Percentiles rank a stretch among this genome's conserved stretches.
These are phyloP conservation scores for Dallia pectoralis DNA, from an alignment of 2,797 vertebrate species.

Conservation along the genomic window DNA sequence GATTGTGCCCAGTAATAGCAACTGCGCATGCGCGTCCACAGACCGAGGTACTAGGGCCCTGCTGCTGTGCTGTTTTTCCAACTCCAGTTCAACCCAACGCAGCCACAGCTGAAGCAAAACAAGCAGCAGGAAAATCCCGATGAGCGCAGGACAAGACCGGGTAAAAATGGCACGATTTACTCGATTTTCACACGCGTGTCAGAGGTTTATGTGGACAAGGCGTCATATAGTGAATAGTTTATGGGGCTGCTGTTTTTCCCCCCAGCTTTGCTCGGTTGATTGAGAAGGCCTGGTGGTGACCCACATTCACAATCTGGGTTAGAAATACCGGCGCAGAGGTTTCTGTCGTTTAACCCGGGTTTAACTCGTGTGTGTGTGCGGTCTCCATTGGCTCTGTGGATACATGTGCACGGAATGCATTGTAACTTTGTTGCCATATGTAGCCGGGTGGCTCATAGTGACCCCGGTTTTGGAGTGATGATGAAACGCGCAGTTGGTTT, in stretches of 20 bases:
- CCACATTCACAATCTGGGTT: conserved; percentile 51
- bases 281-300: conserved; percentile 57
- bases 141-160: conserved; percentile 40
- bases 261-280: conserved; percentile 39
- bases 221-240: not conserved
- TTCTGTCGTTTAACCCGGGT: conserved; percentile 27
- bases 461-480: conserved; percentile 15
- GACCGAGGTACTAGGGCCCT: conserved; percentile 49
- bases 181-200: not conserved
- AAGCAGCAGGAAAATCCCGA: conserved; percentile 62
- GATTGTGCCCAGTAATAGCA: not conserved
- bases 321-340: conserved; percentile 37
- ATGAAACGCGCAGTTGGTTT: conserved; percentile 25
- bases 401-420: conserved; percentile 6
- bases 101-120: conserved; percentile 68
- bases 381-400: not conserved
- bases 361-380: conserved; percentile 14
- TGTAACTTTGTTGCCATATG: conserved; percentile 40
- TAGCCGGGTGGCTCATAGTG: conserved; percentile 22
- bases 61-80: conserved; percentile 58
- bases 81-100: conserved; percentile 61
- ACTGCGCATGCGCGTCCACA: conserved; percentile 48
- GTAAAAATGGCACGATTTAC: conserved; percentile 49
- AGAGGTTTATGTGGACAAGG: not conserved
- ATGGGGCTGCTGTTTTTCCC: conserved; percentile 33